These are phyloP conservation scores for Pseudomyrmex concolor DNA, from an alignment of 1,140 invertebrate genomes.

Conservation along the genomic window DNA sequence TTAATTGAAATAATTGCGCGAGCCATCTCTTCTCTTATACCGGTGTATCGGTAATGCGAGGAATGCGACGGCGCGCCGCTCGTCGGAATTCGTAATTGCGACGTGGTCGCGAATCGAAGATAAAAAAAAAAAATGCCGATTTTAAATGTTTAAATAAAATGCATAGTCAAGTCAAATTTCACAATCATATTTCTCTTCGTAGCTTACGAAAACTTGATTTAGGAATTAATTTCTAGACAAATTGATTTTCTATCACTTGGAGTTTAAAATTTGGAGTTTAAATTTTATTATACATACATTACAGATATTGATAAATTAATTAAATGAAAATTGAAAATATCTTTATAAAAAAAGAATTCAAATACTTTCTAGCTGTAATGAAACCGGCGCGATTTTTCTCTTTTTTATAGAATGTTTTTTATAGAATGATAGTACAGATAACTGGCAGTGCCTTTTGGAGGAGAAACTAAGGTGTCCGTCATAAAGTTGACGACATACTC, in stretches of 20 bases:
- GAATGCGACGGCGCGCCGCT: background rate
- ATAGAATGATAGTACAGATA: slow-evolving; percentile 38
- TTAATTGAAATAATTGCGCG: slow-evolving; percentile 66
- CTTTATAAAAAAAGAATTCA: background rate
- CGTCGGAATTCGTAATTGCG: background rate
- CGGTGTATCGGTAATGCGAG: background rate
- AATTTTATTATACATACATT: too few relatives aligned
- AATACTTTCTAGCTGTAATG: background rate
- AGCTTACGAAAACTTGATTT: too few relatives aligned
- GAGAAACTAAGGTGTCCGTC: slow-evolving; percentile 49
- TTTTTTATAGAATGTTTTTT: background rate
- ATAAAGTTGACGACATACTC: slow-evolving; percentile 53
- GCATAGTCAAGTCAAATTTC: too few relatives aligned
- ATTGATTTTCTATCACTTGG: too few relatives aligned
- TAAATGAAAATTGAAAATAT: too few relatives aligned
- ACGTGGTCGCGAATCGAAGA: background rate
- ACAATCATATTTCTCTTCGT: too few relatives aligned
- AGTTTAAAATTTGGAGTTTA: too few relatives aligned
- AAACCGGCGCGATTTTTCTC: background rate
- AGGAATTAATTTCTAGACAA: too few relatives aligned
- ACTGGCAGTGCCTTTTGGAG: background rate
- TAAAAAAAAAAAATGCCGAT: background rate
- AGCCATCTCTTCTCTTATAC: background rate
- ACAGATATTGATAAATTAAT: too few relatives aligned
- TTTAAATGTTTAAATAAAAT: too few relatives aligned